A percentile compares a stretch with the other conserved stretches of the same genome.
Evolutionary conservation across 2,797 vertebrate species (phyloP).

Genomic region (Anabacerthia variegaticeps): DNA sequence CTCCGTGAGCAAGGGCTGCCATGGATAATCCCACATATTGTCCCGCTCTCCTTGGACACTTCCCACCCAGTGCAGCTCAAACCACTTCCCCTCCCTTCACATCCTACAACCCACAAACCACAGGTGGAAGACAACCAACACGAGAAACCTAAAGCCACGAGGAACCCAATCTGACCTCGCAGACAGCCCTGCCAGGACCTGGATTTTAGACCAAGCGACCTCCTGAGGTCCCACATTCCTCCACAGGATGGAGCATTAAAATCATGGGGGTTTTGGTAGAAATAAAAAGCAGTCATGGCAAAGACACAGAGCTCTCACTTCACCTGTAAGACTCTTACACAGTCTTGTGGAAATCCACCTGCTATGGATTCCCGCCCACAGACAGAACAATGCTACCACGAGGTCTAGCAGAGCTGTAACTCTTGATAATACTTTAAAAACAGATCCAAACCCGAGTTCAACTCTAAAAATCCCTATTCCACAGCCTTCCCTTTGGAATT

Average conservation of each 20-base stretch:
- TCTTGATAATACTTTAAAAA: background rate
- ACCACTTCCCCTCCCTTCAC: background rate
- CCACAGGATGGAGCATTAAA: background rate
- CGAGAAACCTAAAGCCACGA: fast-evolving
- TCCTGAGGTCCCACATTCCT: background rate
- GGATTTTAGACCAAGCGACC: background rate
- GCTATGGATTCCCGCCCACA: background rate
- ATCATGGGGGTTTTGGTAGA: background rate
- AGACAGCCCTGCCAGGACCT: fast-evolving
- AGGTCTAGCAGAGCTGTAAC: constrained; percentile 5
- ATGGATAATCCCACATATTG: fast-evolving
- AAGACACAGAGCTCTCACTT: background rate
- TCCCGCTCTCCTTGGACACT: background rate
- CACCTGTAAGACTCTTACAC: constrained; percentile 21
- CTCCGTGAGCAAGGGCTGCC: background rate
- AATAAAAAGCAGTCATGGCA: constrained; percentile 13
- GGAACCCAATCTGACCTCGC: fast-evolving
- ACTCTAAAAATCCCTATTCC: background rate
- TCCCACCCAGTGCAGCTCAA: background rate
- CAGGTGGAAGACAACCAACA: fast-evolving
- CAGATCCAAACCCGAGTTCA: background rate
- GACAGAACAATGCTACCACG: background rate
- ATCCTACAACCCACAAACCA: background rate
- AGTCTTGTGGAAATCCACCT: background rate
- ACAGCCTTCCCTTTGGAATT: background rate